Evolutionary conservation across 2,888 invertebrate species (phyloP).

Genomic region (Lordiphosa andalusiaca): DNA sequence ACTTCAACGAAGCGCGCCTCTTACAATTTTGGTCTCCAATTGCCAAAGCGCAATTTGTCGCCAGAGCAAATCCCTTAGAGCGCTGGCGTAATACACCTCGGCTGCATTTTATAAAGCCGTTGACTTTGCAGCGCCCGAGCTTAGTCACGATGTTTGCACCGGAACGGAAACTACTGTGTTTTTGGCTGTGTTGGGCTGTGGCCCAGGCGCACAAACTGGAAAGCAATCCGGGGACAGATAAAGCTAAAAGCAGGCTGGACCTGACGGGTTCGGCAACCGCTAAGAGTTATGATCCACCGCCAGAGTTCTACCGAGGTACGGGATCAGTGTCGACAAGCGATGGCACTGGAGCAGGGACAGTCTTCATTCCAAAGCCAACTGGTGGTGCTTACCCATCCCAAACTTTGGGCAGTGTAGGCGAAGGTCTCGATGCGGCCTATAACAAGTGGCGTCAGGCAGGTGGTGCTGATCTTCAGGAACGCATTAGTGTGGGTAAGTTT

Average conservation of each 20-base stretch:
- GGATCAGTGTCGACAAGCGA: constrained; percentile 39
- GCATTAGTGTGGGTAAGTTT: constrained; percentile 76
- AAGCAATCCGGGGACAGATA: constrained; percentile 12
- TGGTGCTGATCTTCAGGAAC: constrained; percentile 50
- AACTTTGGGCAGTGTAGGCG: constrained; percentile 40
- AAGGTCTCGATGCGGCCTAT: constrained; percentile 54
- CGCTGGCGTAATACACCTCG: constrained; percentile 21
- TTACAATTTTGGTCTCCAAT: constrained; percentile 68
- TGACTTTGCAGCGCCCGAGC: constrained; percentile 38
- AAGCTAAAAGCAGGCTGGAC: constrained; percentile 43
- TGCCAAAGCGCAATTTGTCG: constrained; percentile 73
- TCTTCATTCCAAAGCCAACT: constrained; percentile 35
- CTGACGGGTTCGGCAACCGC: constrained; percentile 47
- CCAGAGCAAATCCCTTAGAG: constrained; percentile 39
- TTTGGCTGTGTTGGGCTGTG: constrained; percentile 20
- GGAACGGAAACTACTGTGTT: constrained; percentile 43
- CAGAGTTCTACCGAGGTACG: constrained; percentile 75
- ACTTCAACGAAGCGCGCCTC: constrained; percentile 21
- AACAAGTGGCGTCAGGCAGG: constrained; percentile 62
- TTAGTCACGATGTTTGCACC: constrained; percentile 59
- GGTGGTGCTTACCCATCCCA: constrained; percentile 10
- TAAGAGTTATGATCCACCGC: constrained; percentile 76
- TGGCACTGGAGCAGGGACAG: constrained; percentile 20
- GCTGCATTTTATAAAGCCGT: constrained; percentile 68
- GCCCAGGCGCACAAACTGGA: constrained; percentile 34